Evolutionary conservation across 2,113 vertebrate species (phyloP).

Genomic region (Anser cygnoides): DNA sequence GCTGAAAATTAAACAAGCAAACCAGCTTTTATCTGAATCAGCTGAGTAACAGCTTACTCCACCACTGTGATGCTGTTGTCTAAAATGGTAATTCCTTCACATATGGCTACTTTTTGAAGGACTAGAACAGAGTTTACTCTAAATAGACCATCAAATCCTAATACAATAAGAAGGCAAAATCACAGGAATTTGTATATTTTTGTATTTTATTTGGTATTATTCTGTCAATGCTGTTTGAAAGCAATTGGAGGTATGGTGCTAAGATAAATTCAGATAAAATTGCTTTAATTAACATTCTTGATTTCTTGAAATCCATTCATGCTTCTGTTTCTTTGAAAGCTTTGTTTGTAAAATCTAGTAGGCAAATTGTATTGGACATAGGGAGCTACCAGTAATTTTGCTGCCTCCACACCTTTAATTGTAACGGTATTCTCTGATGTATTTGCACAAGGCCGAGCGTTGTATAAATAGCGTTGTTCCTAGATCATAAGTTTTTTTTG

Average conservation of each 20-base stretch:
- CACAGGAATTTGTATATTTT: background rate
- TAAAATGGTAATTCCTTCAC: background rate
- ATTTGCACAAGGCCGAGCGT: background rate
- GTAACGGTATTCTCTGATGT: background rate
- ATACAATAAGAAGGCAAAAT: background rate
- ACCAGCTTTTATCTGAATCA: background rate
- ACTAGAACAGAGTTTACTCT: background rate
- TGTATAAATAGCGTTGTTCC: conserved; percentile 2
- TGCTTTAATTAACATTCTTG: background rate
- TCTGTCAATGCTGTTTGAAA: background rate
- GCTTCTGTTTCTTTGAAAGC: background rate
- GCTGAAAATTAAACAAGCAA: background rate
- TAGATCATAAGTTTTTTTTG: background rate
- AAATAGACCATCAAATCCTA: background rate
- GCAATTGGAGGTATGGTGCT: background rate
- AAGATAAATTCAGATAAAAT: background rate
- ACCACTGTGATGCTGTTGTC: background rate
- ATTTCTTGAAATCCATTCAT: background rate
- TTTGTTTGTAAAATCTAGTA: background rate
- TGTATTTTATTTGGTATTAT: background rate
- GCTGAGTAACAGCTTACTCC: background rate
- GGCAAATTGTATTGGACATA: background rate
- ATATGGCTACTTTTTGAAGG: background rate
- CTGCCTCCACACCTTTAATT: background rate
- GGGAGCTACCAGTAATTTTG: background rate